Percentiles rank a stretch among this genome's conserved stretches.
phyloP scores from a whole-genome alignment of 37 sponge, comb jelly and placozoan species.

The Chondrilla cf. caribensis region DNA sequence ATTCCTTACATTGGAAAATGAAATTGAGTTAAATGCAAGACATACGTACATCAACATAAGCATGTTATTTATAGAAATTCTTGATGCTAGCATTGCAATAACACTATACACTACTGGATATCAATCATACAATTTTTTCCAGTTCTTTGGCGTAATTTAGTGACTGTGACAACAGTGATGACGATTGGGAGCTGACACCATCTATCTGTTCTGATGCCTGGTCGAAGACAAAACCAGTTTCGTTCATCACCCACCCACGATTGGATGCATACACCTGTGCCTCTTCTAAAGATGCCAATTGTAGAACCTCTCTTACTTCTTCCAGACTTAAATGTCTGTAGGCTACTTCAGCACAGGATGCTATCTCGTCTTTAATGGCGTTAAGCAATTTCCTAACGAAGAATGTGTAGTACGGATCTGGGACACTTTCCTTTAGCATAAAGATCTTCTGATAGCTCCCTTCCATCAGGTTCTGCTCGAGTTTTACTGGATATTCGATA shows the following conservation, averaged over 20 bases:
- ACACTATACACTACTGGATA: no score
- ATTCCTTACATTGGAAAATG: no score
- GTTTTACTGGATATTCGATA: constrained; percentile 81
- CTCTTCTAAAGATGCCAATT: constrained; percentile 35
- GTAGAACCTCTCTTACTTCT: constrained; percentile 75
- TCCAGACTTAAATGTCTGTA: constrained; percentile 51
- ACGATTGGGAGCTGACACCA: constrained; percentile 37
- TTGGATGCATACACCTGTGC: constrained; percentile 36
- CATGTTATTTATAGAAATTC: no score
- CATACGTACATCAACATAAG: no score
- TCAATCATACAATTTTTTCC: constrained; percentile 88
- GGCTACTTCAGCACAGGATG: constrained; percentile 77
- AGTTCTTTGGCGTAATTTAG: constrained; percentile 86
- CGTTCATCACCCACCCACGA: constrained; percentile 53
- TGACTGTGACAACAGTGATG: constrained; percentile 51
- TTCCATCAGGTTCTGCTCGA: constrained; percentile 98
- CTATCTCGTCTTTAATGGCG: constrained; percentile 90
- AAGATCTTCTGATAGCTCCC: constrained; percentile 97
- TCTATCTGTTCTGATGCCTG: constrained; percentile 45
- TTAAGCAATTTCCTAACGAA: constrained; percentile 87
- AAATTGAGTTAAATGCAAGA: no score
- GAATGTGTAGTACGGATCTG: constrained; percentile 81
- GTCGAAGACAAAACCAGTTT: constrained; percentile 40
- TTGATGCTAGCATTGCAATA: no score
- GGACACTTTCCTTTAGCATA: constrained; percentile 84